These are phyloP conservation scores for Cryptus armator DNA, from an alignment of 2,888 invertebrate species.

Conservation along the genomic window DNA sequence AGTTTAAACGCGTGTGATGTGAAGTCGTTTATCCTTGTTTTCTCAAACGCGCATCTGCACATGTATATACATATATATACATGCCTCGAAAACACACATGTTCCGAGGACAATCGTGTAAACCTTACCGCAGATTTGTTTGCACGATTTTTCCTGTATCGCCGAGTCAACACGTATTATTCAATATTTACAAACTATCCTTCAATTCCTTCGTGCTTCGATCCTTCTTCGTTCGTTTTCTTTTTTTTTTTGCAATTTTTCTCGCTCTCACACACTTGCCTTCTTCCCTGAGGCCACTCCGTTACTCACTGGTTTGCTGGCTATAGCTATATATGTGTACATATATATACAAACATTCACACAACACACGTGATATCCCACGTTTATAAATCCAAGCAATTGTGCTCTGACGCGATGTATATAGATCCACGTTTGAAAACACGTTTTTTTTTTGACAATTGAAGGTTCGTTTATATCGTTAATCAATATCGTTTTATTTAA, in stretches of 20 bases:
- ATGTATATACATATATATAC: not conserved
- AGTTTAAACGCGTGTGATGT: not conserved
- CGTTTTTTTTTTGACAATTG: not conserved
- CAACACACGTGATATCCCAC: slow-evolving; percentile 46
- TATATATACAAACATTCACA: slow-evolving; percentile 39
- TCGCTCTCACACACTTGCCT: not conserved
- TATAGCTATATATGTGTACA: slow-evolving; percentile 14
- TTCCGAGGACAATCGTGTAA: slow-evolving; percentile 17
- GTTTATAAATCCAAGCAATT: slow-evolving; percentile 54
- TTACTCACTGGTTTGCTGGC: not conserved
- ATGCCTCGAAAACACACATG: slow-evolving; percentile 17
- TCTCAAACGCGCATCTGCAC: not conserved
- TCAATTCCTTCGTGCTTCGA: slow-evolving; percentile 4
- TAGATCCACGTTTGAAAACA: not conserved
- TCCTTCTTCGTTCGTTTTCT: slow-evolving; percentile 15
- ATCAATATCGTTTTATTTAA: not conserved
- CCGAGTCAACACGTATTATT: slow-evolving; percentile 25
- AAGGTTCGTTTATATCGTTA: slow-evolving; percentile 6
- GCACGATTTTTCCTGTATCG: not conserved
- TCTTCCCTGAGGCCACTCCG: slow-evolving; percentile 4
- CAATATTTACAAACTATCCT: slow-evolving; percentile 52
- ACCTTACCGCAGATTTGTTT: slow-evolving; percentile 25
- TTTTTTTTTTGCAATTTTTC: slow-evolving; percentile 37
- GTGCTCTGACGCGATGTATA: not conserved
- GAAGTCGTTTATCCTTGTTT: slow-evolving; percentile 10